A percentile compares a stretch with the other conserved stretches of the same genome.
These are phyloP conservation scores for Gastrophryne carolinensis DNA, from an alignment of 2,797 vertebrate genomes.

Conservation along the genomic window DNA sequence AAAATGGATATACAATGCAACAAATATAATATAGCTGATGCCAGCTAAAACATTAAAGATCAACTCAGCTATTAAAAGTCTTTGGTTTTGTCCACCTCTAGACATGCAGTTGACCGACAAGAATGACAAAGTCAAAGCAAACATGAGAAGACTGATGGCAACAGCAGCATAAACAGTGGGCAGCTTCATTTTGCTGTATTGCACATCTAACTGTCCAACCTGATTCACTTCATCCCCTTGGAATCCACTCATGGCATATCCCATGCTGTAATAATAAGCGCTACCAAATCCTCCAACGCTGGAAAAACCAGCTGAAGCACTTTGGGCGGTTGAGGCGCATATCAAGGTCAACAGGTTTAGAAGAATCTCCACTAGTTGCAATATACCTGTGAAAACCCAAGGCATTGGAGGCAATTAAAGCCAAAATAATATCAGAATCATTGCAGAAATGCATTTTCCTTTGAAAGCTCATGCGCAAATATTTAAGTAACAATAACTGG, in stretches of 20 bases:
- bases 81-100: not conserved
- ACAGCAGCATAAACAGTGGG: conserved; percentile 41
- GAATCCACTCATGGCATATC: conserved; percentile 50
- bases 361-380: conserved; percentile 46
- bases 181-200: conserved; percentile 39
- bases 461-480: no score
- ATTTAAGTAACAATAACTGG: no score
- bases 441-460: no score
- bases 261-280: conserved; percentile 39
- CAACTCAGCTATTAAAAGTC: conserved; percentile 18
- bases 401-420: conserved; percentile 26
- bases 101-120: conserved; percentile 10
- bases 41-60: conserved; percentile 12
- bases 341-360: conserved; percentile 45
- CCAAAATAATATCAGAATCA: no score
- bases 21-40: conserved; percentile 27
- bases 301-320: conserved; percentile 46
- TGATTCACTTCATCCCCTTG: conserved; percentile 32
- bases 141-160: conserved; percentile 33
- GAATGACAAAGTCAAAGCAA: conserved; percentile 31
- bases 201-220: conserved; percentile 21
- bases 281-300: conserved; percentile 44
- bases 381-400: conserved; percentile 38
- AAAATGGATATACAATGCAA: conserved; percentile 39
- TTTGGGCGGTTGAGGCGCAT: conserved; percentile 38